Conservation (phyloP, 1,140 invertebrate species). For the Rhynchophorus ferrugineus region DNA sequence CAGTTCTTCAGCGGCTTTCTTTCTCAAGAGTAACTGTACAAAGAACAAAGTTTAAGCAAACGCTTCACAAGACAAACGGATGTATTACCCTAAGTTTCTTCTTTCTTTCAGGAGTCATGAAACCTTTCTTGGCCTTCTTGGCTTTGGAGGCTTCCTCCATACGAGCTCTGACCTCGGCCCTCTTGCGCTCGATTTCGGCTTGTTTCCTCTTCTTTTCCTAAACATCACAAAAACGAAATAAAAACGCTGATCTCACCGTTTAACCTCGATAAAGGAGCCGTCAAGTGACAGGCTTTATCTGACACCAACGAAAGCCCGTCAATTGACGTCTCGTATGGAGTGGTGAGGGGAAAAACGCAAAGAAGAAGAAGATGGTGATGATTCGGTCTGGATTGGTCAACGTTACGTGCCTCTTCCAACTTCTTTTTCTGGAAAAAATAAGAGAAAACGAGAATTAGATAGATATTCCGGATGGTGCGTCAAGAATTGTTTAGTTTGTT, state of each 20-base stretch:
- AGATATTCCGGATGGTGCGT: too few species aligned
- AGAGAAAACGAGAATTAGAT: constrained; percentile 19
- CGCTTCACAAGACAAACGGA: not conserved
- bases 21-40: constrained; percentile 87
- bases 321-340: too few species aligned
- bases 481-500: too few species aligned
- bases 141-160: constrained; percentile 92
- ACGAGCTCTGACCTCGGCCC: constrained; percentile 89
- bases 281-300: too few species aligned
- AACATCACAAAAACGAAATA: constrained; percentile 9
- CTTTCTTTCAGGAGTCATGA: constrained; percentile 97
- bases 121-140: constrained; percentile 95
- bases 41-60: not conserved
- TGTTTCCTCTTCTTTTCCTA: constrained; percentile 91
- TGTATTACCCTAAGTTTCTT: constrained; percentile 91
- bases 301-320: too few species aligned
- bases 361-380: too few species aligned
- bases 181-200: constrained; percentile 88
- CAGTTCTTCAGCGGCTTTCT: constrained; percentile 99
- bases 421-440: constrained; percentile 50
- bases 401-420: constrained; percentile 53
- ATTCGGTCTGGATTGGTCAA: too few species aligned
- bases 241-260: not conserved
- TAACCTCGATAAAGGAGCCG: too few species aligned
- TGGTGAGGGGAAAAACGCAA: too few species aligned